Evolutionary conservation across 2,888 invertebrate species (phyloP).

Genomic region (Ectemnius cavifrons): DNA sequence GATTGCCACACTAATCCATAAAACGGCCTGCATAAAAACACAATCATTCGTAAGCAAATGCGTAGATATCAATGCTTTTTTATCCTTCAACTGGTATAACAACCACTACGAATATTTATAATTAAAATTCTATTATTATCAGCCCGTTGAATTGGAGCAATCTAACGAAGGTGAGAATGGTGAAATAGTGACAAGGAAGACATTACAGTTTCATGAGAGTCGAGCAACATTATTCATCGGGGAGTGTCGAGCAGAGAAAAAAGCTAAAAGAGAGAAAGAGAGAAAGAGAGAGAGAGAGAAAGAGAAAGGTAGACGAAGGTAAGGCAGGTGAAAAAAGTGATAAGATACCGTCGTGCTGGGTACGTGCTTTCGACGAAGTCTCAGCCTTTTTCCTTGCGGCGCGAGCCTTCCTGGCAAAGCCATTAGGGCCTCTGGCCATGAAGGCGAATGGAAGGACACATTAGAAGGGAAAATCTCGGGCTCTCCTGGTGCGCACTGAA

Average conservation of each 20-base stretch:
- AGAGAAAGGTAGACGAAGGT: not conserved
- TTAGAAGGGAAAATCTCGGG: slow-evolving; percentile 15
- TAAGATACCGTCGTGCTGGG: not conserved
- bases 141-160: too few species aligned
- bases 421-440: slow-evolving; percentile 23
- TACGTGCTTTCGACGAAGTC: slow-evolving; percentile 13
- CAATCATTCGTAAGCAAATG: too few species aligned
- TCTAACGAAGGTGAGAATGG: not conserved
- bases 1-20: too few species aligned
- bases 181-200: not conserved
- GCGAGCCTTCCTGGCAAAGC: not conserved
- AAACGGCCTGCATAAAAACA: too few species aligned
- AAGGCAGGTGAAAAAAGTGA: not conserved
- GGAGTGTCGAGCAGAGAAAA: not conserved
- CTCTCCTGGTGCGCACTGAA: slow-evolving; percentile 6
- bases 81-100: too few species aligned
- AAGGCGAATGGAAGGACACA: slow-evolving; percentile 24
- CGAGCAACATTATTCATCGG: not conserved
- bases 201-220: not conserved
- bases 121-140: too few species aligned
- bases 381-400: slow-evolving; percentile 18
- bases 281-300: not conserved
- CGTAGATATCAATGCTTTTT: too few species aligned
- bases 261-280: not conserved
- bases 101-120: too few species aligned